Percentiles rank a stretch among this genome's conserved stretches.
Conservation (phyloP, 2,888 invertebrate genomes). For the Steinernema carpocapsae region DNA sequence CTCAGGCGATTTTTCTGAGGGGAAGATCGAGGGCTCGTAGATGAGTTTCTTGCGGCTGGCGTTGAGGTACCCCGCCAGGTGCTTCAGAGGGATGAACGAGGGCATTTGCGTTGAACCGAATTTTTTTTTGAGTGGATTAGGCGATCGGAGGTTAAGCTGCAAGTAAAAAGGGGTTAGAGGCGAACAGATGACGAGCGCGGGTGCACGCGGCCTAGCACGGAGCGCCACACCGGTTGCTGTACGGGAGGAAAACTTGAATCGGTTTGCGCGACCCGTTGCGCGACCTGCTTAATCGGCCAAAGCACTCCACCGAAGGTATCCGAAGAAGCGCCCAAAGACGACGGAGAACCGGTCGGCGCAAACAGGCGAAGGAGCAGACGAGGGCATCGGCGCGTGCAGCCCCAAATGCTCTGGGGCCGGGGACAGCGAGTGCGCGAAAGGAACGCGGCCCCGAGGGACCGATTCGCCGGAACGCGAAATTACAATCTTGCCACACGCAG, state of each 20-base stretch:
- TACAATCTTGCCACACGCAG: background rate
- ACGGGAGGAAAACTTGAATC: slow-evolving; percentile 11
- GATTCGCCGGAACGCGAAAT: too few species aligned
- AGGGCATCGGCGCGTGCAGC: too few species aligned
- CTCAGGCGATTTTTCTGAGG: slow-evolving; percentile 15
- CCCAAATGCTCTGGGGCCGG: too few species aligned
- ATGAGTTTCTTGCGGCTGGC: slow-evolving; percentile 34
- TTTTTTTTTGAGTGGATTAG: background rate
- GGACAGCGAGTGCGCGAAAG: too few species aligned
- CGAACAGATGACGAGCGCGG: slow-evolving; percentile 25
- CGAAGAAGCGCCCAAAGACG: background rate
- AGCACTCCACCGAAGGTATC: slow-evolving; percentile 24
- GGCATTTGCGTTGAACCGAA: background rate
- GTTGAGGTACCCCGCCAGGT: slow-evolving; percentile 29
- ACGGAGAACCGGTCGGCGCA: background rate
- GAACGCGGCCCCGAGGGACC: too few species aligned
- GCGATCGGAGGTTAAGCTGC: background rate
- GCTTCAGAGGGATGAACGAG: slow-evolving; percentile 30
- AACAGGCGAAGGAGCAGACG: too few species aligned
- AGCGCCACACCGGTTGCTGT: slow-evolving; percentile 22
- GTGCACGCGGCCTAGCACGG: slow-evolving; percentile 11
- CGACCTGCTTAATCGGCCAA: slow-evolving; percentile 27
- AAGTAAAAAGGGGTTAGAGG: background rate
- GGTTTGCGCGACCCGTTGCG: slow-evolving; percentile 26
- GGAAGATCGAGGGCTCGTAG: slow-evolving; percentile 27